These are phyloP conservation scores for Phrynocephalus vlangalii DNA, from an alignment of 2,797 vertebrate species.

Conservation along the genomic window DNA sequence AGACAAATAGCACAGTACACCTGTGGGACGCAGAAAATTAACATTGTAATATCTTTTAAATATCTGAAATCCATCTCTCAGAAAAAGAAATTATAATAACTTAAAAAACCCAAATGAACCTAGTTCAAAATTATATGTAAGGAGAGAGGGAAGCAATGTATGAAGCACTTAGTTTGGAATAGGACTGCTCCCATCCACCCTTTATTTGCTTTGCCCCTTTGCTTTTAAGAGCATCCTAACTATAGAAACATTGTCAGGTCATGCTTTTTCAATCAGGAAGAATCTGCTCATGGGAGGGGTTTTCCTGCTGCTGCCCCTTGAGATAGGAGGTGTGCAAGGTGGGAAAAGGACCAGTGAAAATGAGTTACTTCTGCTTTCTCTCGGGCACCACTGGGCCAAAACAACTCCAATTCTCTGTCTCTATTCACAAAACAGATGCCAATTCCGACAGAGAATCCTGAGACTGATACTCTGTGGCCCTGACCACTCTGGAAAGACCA, in stretches of 20 bases:
- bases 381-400: neutral
- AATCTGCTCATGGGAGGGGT: neutral
- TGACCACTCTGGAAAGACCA: conserved; percentile 11
- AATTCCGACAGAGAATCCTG: conserved; percentile 25
- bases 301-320: neutral
- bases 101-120: conserved; percentile 38
- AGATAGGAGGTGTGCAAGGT: neutral
- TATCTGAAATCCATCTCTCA: conserved; percentile 26
- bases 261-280: neutral
- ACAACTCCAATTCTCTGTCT: neutral
- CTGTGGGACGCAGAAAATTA: conserved; percentile 68
- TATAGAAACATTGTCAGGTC: neutral
- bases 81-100: conserved; percentile 67
- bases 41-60: conserved; percentile 72
- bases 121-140: conserved; percentile 55
- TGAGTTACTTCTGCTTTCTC: neutral
- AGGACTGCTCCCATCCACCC: neutral
- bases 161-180: conserved; percentile 59
- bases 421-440: conserved; percentile 7
- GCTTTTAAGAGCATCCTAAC: neutral
- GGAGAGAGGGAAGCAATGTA: conserved; percentile 36
- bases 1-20: conserved; percentile 66
- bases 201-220: conserved; percentile 42
- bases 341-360: neutral
- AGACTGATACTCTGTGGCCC: conserved; percentile 18